phyloP scores from a whole-genome alignment of 2,797 vertebrate genomes.

The Esox masquinongy region DNA sequence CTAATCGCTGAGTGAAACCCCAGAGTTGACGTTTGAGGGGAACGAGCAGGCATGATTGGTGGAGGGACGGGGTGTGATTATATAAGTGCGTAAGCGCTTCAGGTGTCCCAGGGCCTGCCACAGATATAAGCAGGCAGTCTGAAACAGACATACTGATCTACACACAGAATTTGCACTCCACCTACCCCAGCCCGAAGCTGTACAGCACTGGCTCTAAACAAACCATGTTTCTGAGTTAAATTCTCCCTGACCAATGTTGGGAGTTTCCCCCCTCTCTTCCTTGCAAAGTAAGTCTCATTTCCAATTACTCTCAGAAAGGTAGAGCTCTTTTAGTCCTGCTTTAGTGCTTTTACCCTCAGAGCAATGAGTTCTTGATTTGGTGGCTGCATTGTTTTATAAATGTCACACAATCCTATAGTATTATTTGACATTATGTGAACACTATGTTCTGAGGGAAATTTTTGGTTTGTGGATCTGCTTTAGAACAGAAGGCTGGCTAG shows the following conservation, averaged over 20 bases:
- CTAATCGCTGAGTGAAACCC: slow-evolving; percentile 15
- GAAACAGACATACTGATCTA: background rate
- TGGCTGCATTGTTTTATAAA: background rate
- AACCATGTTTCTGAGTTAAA: background rate
- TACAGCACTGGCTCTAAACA: slow-evolving; percentile 27
- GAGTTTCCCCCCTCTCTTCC: background rate
- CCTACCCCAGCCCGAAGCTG: slow-evolving; percentile 35
- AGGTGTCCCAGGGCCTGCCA: too few species aligned
- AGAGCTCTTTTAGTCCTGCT: background rate
- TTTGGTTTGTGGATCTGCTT: background rate
- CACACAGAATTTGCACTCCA: background rate
- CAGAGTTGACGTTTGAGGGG: slow-evolving; percentile 27
- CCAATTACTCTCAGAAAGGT: background rate
- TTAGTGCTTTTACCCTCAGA: background rate
- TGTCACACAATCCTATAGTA: background rate
- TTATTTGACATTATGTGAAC: background rate
- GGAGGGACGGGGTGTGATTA: slow-evolving; percentile 19
- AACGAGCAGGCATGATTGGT: background rate
- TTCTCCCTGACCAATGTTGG: background rate
- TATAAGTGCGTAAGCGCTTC: slow-evolving; percentile 29
- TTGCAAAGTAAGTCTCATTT: background rate
- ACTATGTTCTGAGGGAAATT: background rate
- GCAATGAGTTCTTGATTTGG: background rate
- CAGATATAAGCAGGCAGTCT: too few species aligned
- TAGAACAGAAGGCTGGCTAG: background rate